Evolutionary conservation across 2,888 invertebrate genomes (phyloP).

Genomic region (Apotomis turbidana): DNA sequence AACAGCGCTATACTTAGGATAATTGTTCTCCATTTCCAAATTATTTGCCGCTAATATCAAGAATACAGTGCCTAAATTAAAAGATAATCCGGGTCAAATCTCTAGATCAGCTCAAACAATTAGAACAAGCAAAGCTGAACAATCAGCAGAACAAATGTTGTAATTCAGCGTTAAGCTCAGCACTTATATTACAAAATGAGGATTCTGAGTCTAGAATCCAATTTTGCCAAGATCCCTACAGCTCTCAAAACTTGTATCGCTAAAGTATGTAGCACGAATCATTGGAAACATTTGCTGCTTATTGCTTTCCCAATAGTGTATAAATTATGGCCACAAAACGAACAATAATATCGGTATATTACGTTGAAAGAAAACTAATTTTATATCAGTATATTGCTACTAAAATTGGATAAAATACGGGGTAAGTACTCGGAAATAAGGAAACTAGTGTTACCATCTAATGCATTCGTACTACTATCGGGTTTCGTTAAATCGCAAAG

Average conservation of each 20-base stretch:
- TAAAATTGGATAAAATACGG: too few species aligned
- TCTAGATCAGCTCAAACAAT: constrained; percentile 5
- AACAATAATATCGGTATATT: background rate
- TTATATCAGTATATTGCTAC: background rate
- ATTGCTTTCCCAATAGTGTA: background rate
- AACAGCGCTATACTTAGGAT: too few species aligned
- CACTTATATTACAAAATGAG: constrained; percentile 12
- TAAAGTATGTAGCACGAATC: background rate
- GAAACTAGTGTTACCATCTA: background rate
- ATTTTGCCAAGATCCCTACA: constrained; percentile 1
- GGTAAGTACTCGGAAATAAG: background rate
- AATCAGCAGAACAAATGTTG: constrained; percentile 9
- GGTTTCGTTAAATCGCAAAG: too few species aligned
- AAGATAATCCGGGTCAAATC: background rate
- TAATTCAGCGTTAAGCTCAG: constrained; percentile 6
- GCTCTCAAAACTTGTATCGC: constrained; percentile 2
- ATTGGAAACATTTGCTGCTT: constrained; percentile 18
- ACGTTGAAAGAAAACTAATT: background rate
- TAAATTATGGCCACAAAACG: background rate
- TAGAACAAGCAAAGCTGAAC: background rate
- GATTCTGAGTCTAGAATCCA: constrained; percentile 23
- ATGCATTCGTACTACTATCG: background rate
- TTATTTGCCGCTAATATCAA: background rate
- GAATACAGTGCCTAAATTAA: background rate
- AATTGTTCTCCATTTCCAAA: too few species aligned